These are phyloP conservation scores for Sinelater perroti DNA, from an alignment of 2,888 invertebrate genomes.

Conservation along the genomic window DNA sequence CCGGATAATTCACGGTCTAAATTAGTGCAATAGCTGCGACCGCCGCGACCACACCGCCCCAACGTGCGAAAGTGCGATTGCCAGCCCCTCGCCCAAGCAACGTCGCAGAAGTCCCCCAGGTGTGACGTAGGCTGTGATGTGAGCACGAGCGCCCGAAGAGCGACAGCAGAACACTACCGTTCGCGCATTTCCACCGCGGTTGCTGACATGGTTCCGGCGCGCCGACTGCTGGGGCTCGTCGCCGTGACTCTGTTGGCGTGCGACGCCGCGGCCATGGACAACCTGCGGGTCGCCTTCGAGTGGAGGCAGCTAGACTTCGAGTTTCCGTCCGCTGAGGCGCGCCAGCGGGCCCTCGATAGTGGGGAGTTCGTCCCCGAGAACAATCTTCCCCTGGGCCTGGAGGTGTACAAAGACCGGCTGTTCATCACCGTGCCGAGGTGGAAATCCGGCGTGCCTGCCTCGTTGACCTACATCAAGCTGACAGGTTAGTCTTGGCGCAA, in stretches of 20 bases:
- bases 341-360: slow-evolving; percentile 67
- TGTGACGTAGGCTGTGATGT: slow-evolving; percentile 22
- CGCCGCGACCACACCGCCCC: slow-evolving; percentile 10
- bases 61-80: not conserved
- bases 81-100: not conserved
- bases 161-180: not conserved
- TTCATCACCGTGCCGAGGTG: slow-evolving; percentile 81
- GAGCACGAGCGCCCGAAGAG: slow-evolving; percentile 12
- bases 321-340: slow-evolving; percentile 66
- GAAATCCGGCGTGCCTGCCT: slow-evolving; percentile 78
- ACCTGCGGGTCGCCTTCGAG: slow-evolving; percentile 73
- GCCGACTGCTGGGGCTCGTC: not conserved
- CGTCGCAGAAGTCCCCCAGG: not conserved
- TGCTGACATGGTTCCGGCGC: not conserved
- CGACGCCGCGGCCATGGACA: slow-evolving; percentile 66
- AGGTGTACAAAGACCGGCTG: slow-evolving; percentile 72
- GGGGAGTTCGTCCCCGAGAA: slow-evolving; percentile 73
- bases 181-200: slow-evolving; percentile 18
- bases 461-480: slow-evolving; percentile 75
- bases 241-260: slow-evolving; percentile 6
- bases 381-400: slow-evolving; percentile 78
- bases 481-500: slow-evolving; percentile 67
- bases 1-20: slow-evolving; percentile 12
- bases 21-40: slow-evolving; percentile 17
- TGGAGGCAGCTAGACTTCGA: slow-evolving; percentile 80